Base-by-base conservation (phyloP, 1,140 invertebrate species). In the Bathynomus jamesi region DNA sequence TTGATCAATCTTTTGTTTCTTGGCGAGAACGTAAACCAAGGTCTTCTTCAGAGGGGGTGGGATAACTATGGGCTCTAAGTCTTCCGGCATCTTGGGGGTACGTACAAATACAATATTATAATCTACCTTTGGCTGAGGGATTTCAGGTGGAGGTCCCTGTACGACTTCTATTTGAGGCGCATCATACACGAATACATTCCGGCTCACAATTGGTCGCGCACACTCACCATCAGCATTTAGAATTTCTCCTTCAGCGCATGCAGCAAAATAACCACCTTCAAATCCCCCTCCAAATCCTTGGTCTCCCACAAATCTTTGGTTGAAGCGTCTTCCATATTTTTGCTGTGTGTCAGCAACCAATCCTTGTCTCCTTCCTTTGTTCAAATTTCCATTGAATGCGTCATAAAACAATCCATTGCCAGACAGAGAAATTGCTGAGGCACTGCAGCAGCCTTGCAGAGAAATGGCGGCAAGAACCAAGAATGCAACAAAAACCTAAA, bases 91-190 rank as follows among this genome's bases (percentile, higher is more conserved):
- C 17, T 76, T 69, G 0, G 71, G 66, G 30, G 75, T 71, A 70
- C 69, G 75, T 61, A 76, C 72, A 72, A 76, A 76, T 24, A 76
- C 31, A 25, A 71, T 65, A 62, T 76, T 76, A 53, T 73, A 70
- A 65, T 76, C 65, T 4, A 76, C 25, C 61, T 70, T 67, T 4
- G 75, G 75, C 3, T 60, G 66, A 29, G 72, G 69, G 11, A 76
- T 30, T 0, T 64, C 13, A 1, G 71, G 72, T 27, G 69, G 11
- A 28, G 72, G 75, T 28, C 69, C 65, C n/a, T 68, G 25, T 30
- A 61, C 61, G 4, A 71, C 46, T 8, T 53, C 25, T 66, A 64
- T 27, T n/a, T 29, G 28, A 17, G 75, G 75, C 30, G 71, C 75
- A 28, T 29, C 32, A 66, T 71, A 73, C 24, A 76, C 65, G 32